A percentile compares a stretch with the other conserved stretches of the same genome.
Conservation (phyloP, 2,888 invertebrate genomes). For the Taphrorychus bicolor region DNA sequence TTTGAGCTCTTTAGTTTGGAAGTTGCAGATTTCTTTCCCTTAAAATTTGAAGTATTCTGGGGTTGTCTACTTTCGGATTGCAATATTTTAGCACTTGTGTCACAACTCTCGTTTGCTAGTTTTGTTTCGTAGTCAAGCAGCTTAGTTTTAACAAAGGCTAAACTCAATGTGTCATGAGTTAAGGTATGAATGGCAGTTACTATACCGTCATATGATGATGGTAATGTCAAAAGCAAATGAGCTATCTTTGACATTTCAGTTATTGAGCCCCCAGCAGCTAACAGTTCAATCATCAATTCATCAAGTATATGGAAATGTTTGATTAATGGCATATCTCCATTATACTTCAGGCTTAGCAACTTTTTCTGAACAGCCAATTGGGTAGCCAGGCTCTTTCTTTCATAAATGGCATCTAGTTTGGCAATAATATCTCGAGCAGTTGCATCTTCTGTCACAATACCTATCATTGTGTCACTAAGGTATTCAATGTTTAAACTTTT, state of each 20-base stretch:
- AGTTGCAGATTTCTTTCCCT: neutral
- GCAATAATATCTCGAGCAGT: neutral
- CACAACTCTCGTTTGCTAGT: slow-evolving; percentile 5
- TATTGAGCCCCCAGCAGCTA: slow-evolving; percentile 51
- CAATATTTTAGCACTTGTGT: neutral
- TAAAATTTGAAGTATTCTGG: neutral
- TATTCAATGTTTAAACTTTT: slow-evolving; percentile 6
- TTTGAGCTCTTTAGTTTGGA: neutral
- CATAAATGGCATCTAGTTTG: slow-evolving; percentile 15
- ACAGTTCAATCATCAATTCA: slow-evolving; percentile 51
- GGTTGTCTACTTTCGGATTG: neutral
- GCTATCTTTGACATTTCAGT: slow-evolving; percentile 54
- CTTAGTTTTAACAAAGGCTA: slow-evolving; percentile 12
- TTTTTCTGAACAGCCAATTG: slow-evolving; percentile 14
- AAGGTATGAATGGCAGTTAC: slow-evolving; percentile 55
- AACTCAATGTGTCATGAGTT: slow-evolving; percentile 48
- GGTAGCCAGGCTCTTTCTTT: slow-evolving; percentile 18
- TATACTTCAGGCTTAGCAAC: slow-evolving; percentile 11
- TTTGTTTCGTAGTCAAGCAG: slow-evolving; percentile 16
- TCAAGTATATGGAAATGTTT: slow-evolving; percentile 48
- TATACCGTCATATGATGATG: slow-evolving; percentile 52
- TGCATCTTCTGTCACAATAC: neutral
- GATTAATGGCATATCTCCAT: slow-evolving; percentile 3
- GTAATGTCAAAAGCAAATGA: slow-evolving; percentile 53
- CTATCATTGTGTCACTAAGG: slow-evolving; percentile 8